Conservation (phyloP, 53 echinoderm and acorn worm species). For the Zoroaster sp. region DNA sequence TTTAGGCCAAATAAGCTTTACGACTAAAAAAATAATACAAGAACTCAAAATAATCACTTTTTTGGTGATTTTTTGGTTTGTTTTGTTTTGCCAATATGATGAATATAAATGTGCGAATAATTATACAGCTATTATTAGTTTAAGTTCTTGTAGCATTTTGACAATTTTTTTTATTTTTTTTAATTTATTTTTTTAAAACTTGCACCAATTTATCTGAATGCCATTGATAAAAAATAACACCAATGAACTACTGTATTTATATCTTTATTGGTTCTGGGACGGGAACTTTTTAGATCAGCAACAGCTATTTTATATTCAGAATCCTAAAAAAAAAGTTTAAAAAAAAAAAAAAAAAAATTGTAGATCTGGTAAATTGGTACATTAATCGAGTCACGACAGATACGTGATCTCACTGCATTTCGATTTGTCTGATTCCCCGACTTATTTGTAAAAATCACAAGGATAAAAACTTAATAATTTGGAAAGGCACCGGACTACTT, state of each 20-base stretch:
- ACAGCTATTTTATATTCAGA: background rate
- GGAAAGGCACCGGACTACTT: background rate
- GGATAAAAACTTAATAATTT: too few species aligned
- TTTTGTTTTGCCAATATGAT: background rate
- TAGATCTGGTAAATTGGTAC: background rate
- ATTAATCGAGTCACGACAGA: background rate
- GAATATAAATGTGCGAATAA: background rate
- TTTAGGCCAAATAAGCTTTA: slow-evolving; percentile 51
- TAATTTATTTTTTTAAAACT: background rate
- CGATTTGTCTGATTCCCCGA: background rate
- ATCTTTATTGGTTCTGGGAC: background rate
- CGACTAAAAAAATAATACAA: slow-evolving; percentile 51
- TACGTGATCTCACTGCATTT: background rate
- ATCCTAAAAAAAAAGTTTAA: background rate
- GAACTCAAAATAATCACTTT: too few species aligned
- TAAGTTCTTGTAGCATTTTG: slow-evolving; percentile 56
- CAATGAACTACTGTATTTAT: background rate
- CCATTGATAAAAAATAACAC: background rate
- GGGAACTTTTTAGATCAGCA: background rate
- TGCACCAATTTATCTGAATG: background rate
- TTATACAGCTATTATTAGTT: background rate
- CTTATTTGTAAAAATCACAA: background rate
- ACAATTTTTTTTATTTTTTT: background rate
- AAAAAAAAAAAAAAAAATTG: too few species aligned
- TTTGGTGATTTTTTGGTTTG: background rate